Percentiles rank a stretch among this genome's conserved stretches.
Conservation (phyloP, 2,797 vertebrate genomes). For the Anguilla marmorata region DNA sequence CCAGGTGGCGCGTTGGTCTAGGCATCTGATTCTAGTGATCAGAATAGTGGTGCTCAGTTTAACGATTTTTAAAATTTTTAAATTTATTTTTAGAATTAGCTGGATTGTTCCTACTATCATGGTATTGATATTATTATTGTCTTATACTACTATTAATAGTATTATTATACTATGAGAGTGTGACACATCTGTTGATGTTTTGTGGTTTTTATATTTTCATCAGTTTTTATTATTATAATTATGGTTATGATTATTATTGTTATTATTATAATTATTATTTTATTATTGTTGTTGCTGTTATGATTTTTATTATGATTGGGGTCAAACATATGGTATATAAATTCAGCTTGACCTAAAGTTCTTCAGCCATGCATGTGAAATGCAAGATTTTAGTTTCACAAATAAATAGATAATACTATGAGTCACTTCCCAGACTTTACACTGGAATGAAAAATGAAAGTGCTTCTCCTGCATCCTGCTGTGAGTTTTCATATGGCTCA, state of each 20-base stretch:
- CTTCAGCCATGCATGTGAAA: background rate
- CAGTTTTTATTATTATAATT: background rate
- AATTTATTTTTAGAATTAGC: too few relatives aligned
- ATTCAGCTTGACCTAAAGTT: background rate
- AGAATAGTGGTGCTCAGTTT: background rate
- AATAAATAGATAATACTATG: background rate
- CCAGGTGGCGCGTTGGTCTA: slow-evolving; percentile 59
- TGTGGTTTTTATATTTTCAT: background rate
- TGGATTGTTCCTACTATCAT: too few relatives aligned
- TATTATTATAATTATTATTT: too few relatives aligned
- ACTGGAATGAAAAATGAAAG: background rate
- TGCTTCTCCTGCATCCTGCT: background rate
- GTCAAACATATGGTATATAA: background rate
- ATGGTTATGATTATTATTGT: too few relatives aligned
- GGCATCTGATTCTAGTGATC: background rate
- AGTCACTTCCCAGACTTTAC: background rate
- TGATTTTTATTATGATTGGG: background rate
- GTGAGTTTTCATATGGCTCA: background rate
- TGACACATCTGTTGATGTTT: background rate
- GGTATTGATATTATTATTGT: too few relatives aligned
- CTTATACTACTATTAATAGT: background rate
- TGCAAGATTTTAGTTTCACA: background rate
- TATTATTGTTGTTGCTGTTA: too few relatives aligned
- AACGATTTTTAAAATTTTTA: background rate
- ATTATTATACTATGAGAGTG: background rate